Percentiles rank a stretch among this genome's conserved stretches.
phyloP scores from a whole-genome alignment of 2,888 invertebrate species.

The Strigamia transsilvanica region DNA sequence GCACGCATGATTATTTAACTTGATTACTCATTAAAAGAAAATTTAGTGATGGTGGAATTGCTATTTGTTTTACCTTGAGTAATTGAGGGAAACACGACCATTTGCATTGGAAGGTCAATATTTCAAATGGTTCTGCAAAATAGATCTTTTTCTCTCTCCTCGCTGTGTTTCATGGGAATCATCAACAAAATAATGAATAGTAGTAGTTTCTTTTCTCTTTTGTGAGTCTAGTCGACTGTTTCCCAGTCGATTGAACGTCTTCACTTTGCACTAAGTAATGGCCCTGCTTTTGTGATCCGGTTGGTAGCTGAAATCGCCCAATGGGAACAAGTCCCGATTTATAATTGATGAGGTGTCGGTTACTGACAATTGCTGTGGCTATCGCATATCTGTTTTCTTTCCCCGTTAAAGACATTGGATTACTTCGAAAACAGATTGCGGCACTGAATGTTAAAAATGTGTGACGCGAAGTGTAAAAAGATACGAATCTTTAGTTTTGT shows the following conservation, averaged over 20 bases:
- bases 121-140: neutral
- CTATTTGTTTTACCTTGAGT: neutral
- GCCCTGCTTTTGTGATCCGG: slow-evolving; percentile 3
- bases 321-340: neutral
- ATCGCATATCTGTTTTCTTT: neutral
- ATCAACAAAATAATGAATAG: slow-evolving; percentile 23
- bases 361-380: neutral
- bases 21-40: too few relatives aligned
- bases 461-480: neutral
- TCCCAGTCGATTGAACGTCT: slow-evolving; percentile 18
- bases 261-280: slow-evolving; percentile 38
- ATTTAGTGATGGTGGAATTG: too few relatives aligned
- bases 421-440: neutral
- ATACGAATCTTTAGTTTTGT: neutral
- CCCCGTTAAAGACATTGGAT: neutral
- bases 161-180: neutral
- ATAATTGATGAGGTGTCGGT: slow-evolving; percentile 26
- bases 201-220: neutral
- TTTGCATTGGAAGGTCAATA: neutral
- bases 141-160: neutral
- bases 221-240: neutral
- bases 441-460: too few relatives aligned
- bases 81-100: neutral
- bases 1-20: too few relatives aligned
- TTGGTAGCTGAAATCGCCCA: neutral